These are phyloP conservation scores for Ptychochromis oligacanthus DNA, from an alignment of 2,113 vertebrate species.

Conservation along the genomic window DNA sequence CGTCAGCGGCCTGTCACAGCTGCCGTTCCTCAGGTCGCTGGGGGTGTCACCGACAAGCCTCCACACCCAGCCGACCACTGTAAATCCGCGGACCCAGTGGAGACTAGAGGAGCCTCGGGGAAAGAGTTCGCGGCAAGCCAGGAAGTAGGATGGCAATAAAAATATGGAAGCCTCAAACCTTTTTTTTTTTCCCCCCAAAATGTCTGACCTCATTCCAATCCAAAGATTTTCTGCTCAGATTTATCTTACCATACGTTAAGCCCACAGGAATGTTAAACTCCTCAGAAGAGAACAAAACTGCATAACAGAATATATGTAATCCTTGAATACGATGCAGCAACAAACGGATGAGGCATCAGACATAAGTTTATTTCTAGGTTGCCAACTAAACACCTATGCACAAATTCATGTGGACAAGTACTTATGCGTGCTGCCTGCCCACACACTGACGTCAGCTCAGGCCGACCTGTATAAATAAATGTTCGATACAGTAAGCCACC, in stretches of 20 bases:
- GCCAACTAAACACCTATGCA: not conserved
- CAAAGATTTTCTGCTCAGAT: slow-evolving; percentile 6
- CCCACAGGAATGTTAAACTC: not conserved
- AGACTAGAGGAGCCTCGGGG: not conserved
- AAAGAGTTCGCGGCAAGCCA: not conserved
- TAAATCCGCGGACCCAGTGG: not conserved
- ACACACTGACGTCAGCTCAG: slow-evolving; percentile 3
- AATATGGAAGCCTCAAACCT: not conserved
- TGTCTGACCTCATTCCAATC: not conserved
- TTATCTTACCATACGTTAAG: not conserved
- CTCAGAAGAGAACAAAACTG: not conserved
- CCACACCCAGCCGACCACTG: not conserved
- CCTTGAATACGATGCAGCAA: not conserved
- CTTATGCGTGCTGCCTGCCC: not conserved
- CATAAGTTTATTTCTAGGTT: not conserved
- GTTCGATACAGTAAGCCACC: not conserved
- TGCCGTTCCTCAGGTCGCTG: slow-evolving; percentile 65
- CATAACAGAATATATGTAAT: slow-evolving; percentile 25
- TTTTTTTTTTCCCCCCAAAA: not conserved
- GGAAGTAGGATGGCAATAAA: not conserved
- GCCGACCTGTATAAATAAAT: not conserved
- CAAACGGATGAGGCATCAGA: not conserved
- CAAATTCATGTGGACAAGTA: not conserved
- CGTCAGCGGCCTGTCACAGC: slow-evolving; percentile 66
- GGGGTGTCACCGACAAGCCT: slow-evolving; percentile 26